phyloP scores from a whole-genome alignment of 2,888 invertebrate species.

The Acleris holmiana region DNA sequence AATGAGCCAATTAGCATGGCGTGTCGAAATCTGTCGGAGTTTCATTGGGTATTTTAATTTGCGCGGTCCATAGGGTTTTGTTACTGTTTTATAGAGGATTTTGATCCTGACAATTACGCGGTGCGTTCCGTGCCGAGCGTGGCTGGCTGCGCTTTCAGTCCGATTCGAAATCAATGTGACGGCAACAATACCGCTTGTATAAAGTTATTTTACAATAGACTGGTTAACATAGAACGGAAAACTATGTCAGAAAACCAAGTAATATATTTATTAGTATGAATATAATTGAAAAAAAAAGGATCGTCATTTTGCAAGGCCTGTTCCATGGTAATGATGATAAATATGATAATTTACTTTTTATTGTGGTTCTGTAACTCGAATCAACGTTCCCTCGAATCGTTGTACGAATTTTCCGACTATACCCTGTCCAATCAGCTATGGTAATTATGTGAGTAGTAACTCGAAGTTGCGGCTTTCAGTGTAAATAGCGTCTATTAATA shows the following conservation, averaged over 20 bases:
- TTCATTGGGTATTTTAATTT: conserved; percentile 61
- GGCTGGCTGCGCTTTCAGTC: conserved; percentile 41
- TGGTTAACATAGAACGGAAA: no score
- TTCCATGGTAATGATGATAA: no score
- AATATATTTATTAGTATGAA: no score
- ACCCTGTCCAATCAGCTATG: conserved; percentile 75
- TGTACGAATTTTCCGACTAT: conserved; percentile 57
- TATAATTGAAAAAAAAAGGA: no score
- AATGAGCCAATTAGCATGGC: conserved; percentile 66
- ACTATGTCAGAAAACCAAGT: no score
- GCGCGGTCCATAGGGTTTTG: conserved; percentile 43
- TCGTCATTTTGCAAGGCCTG: no score
- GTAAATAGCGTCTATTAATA: conserved; percentile 36
- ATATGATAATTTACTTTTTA: conserved; percentile 14
- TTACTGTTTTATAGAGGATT: conserved; percentile 59
- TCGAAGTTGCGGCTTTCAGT: conserved; percentile 52
- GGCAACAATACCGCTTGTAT: neutral
- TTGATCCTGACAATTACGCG: conserved; percentile 56
- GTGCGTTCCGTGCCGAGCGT: conserved; percentile 47
- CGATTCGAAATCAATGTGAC: conserved; percentile 6
- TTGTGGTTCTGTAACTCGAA: conserved; percentile 23
- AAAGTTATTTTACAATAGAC: no score
- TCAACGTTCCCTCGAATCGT: conserved; percentile 5
- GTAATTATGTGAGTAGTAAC: conserved; percentile 62
- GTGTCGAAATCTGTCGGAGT: conserved; percentile 62